Conservation (phyloP, 2,888 invertebrate species). For the Pimpla rufipes region DNA sequence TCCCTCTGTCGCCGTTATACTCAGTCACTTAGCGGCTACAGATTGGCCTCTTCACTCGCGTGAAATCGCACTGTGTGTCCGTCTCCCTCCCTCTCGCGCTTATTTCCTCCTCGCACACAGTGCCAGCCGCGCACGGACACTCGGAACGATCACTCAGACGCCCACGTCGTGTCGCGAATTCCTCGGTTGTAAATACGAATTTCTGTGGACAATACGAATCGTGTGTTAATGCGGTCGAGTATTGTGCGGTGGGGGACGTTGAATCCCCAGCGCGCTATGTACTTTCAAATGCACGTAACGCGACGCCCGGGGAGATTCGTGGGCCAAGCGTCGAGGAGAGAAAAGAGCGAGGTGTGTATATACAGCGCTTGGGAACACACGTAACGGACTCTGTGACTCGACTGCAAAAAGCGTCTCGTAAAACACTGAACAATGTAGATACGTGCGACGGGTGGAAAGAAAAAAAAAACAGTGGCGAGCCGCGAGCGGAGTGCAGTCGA, state of each 20-base stretch:
- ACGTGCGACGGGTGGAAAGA: neutral
- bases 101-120: neutral
- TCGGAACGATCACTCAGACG: slow-evolving; percentile 77
- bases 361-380: neutral
- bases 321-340: neutral
- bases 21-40: slow-evolving; percentile 14
- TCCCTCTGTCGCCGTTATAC: slow-evolving; percentile 25
- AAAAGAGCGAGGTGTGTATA: neutral
- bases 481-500: no score
- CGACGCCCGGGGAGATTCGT: neutral
- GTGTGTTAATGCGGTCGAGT: neutral
- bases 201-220: neutral
- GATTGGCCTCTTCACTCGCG: slow-evolving; percentile 11
- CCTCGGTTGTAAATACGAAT: slow-evolving; percentile 15
- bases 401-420: neutral
- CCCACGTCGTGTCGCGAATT: slow-evolving; percentile 62
- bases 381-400: neutral
- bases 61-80: neutral
- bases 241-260: neutral
- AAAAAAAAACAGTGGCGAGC: neutral
- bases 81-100: neutral
- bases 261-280: neutral
- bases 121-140: slow-evolving; percentile 55
- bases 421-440: neutral
- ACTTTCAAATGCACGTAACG: neutral